These are phyloP conservation scores for Acanthosoma haemorrhoidale DNA, from an alignment of 2,888 invertebrate genomes.

Conservation along the genomic window DNA sequence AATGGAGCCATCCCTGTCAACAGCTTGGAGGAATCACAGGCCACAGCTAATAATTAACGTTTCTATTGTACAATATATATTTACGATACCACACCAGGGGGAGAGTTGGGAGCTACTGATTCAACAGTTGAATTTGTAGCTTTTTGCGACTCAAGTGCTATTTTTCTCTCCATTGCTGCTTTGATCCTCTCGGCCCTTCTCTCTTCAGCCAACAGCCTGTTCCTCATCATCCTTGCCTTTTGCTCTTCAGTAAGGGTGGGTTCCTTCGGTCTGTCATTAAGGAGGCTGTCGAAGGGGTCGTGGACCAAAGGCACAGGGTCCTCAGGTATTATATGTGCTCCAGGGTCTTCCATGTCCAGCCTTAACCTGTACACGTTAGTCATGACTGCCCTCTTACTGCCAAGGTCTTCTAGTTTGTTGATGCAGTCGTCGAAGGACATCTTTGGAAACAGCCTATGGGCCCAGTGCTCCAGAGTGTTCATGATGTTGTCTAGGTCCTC, in stretches of 20 bases:
- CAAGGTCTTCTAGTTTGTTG: slow-evolving; percentile 71
- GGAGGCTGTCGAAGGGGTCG: slow-evolving; percentile 39
- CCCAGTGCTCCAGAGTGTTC: slow-evolving; percentile 86
- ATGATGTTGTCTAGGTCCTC: slow-evolving; percentile 74
- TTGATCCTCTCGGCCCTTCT: slow-evolving; percentile 54
- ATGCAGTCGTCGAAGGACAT: slow-evolving; percentile 82
- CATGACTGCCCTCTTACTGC: slow-evolving; percentile 58
- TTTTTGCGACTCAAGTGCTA: not conserved
- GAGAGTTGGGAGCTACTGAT: too few species aligned
- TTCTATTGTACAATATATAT: too few species aligned
- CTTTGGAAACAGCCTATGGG: slow-evolving; percentile 84
- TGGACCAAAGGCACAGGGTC: slow-evolving; percentile 45
- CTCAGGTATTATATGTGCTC: slow-evolving; percentile 45
- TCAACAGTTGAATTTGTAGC: not conserved
- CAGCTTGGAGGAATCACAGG: too few species aligned
- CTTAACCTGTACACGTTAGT: slow-evolving; percentile 49
- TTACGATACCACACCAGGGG: too few species aligned
- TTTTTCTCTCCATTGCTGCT: slow-evolving; percentile 29
- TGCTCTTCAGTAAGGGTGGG: slow-evolving; percentile 55
- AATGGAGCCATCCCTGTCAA: too few species aligned
- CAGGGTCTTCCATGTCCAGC: slow-evolving; percentile 53
- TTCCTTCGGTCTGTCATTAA: slow-evolving; percentile 2
- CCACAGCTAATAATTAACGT: too few species aligned
- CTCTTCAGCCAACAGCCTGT: slow-evolving; percentile 61
- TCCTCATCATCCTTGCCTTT: slow-evolving; percentile 62